Conservation (phyloP, 2,888 invertebrate species). For the Hermaeophaga mercurialis region DNA sequence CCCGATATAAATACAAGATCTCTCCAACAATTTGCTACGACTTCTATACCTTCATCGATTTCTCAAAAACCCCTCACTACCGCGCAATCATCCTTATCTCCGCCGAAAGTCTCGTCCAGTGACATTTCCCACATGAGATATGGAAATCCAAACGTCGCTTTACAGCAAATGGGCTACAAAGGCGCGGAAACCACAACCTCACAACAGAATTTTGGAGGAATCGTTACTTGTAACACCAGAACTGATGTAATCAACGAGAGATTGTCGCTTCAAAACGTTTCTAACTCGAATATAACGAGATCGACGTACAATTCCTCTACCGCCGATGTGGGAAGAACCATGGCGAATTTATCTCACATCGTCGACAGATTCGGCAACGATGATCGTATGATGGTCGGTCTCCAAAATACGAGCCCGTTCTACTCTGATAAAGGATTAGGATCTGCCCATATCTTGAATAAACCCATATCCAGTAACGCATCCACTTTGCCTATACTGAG, state of each 20-base stretch:
- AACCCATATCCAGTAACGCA: constrained; percentile 48
- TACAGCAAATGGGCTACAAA: constrained; percentile 31
- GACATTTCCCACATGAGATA: constrained; percentile 22
- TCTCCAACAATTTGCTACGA: constrained; percentile 41
- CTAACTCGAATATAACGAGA: constrained; percentile 39
- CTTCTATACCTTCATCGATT: constrained; percentile 33
- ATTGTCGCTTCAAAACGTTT: constrained; percentile 21
- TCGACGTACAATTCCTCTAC: constrained; percentile 46
- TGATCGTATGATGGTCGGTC: constrained; percentile 62
- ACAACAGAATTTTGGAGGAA: constrained; percentile 26
- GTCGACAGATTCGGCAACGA: constrained; percentile 63
- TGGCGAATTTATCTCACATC: constrained; percentile 66
- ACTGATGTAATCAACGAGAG: constrained; percentile 23
- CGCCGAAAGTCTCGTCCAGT: constrained; percentile 14
- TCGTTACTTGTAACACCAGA: constrained; percentile 14
- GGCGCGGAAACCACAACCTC: not conserved
- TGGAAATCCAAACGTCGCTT: constrained; percentile 3
- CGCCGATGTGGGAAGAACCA: constrained; percentile 59
- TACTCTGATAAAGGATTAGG: constrained; percentile 53
- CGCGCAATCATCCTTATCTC: constrained; percentile 4
- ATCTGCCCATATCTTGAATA: constrained; percentile 51
- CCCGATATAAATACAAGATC: constrained; percentile 49
- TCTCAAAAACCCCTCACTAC: constrained; percentile 19
- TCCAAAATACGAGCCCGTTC: constrained; percentile 58
- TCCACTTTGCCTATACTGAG: constrained; percentile 53